Conservation (phyloP, 2,797 vertebrate genomes). For the Falco peregrinus region DNA sequence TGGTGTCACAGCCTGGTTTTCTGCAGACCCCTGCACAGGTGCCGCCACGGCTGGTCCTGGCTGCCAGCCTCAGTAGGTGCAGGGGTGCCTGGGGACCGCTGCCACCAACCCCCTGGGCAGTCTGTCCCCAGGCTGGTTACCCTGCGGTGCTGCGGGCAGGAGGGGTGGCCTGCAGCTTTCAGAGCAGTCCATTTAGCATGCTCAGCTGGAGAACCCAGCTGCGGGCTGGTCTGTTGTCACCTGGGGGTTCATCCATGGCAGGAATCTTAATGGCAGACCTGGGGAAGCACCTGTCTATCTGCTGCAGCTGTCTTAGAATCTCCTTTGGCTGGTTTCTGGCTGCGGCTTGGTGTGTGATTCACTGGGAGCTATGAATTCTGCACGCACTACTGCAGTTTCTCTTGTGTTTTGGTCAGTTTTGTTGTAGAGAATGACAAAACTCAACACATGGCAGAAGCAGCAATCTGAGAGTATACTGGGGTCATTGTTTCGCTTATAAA, state of each 20-base stretch:
- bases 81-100: not conserved
- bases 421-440: not conserved
- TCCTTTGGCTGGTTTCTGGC: not conserved
- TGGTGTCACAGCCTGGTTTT: rapidly evolving
- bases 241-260: not conserved
- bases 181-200: not conserved
- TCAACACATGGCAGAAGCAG: not conserved
- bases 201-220: not conserved
- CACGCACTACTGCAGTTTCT: constrained; percentile 2
- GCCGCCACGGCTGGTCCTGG: not conserved
- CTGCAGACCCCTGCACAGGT: not conserved
- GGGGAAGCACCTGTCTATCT: constrained; percentile 19
- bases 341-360: not conserved
- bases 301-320: not conserved
- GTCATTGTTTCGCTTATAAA: not conserved
- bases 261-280: not conserved
- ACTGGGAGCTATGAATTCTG: constrained; percentile 1
- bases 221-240: not conserved
- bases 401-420: not conserved
- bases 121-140: not conserved
- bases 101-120: rapidly evolving
- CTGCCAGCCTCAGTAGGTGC: rapidly evolving
- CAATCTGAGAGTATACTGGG: not conserved
- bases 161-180: not conserved
- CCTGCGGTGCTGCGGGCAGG: not conserved